Evolutionary conservation across 2,797 vertebrate species (phyloP).

Genomic region (Garrulus glandarius): DNA sequence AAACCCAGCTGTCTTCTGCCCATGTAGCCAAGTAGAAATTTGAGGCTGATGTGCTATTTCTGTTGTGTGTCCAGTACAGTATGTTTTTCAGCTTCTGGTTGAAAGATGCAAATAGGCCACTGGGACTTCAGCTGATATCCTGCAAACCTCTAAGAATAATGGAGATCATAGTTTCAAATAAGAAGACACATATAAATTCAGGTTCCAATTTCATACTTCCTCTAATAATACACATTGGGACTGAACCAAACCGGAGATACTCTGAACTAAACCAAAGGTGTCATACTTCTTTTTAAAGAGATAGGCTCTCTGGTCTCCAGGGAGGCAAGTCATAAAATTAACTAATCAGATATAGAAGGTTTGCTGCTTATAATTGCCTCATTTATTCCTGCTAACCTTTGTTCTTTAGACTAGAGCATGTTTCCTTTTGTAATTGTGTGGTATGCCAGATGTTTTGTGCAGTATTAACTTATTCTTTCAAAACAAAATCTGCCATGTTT

Average conservation of each 20-base stretch:
- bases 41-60: neutral
- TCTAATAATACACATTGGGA: neutral
- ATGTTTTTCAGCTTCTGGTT: neutral
- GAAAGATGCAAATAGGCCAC: neutral
- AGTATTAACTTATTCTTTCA: neutral
- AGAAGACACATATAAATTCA: neutral
- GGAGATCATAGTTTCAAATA: neutral
- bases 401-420: neutral
- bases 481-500: neutral
- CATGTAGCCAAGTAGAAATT: neutral
- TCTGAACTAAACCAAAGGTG: neutral
- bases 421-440: neutral
- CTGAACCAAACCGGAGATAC: neutral
- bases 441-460: neutral
- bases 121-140: neutral
- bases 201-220: neutral
- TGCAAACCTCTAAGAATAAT: neutral
- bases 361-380: conserved; percentile 14
- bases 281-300: neutral
- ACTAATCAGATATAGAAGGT: neutral
- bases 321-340: neutral
- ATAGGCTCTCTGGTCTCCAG: neutral
- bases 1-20: neutral
- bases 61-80: neutral
- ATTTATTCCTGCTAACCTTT: conserved; percentile 17